A percentile compares a stretch with the other conserved stretches of the same genome.
Evolutionary conservation across 2,888 invertebrate species (phyloP).

Genomic region (Parochlus steinenii): DNA sequence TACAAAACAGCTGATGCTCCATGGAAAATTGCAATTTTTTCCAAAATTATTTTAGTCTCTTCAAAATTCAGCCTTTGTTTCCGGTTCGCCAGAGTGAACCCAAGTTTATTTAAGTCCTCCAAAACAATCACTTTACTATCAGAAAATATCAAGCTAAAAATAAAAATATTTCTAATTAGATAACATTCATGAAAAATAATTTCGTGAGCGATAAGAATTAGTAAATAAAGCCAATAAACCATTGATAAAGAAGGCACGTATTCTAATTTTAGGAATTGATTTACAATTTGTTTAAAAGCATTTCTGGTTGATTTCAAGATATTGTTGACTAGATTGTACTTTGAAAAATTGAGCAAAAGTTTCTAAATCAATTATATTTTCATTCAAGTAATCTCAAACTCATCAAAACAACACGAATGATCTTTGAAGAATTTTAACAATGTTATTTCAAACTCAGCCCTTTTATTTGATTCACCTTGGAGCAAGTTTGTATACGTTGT

Average conservation of each 20-base stretch:
- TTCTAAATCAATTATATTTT: not conserved
- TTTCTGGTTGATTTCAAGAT: too few species aligned
- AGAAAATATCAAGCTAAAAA: constrained; percentile 18
- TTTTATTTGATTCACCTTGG: too few species aligned
- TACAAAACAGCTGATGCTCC: constrained; percentile 34
- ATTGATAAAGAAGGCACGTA: not conserved
- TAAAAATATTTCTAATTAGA: constrained; percentile 5
- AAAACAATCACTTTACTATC: constrained; percentile 24
- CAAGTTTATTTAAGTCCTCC: constrained; percentile 34
- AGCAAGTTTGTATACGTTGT: constrained; percentile 19
- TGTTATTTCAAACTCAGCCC: too few species aligned
- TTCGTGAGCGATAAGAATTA: constrained; percentile 1
- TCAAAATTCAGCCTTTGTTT: constrained; percentile 32
- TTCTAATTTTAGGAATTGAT: too few species aligned
- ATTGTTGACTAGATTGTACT: too few species aligned
- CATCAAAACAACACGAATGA: too few species aligned
- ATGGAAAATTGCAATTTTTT: constrained; percentile 35
- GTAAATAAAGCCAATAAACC: not conserved
- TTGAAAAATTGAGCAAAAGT: too few species aligned
- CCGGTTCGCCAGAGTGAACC: constrained; percentile 33
- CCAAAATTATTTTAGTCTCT: constrained; percentile 31
- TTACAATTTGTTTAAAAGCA: too few species aligned
- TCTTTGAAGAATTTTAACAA: too few species aligned
- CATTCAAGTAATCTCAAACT: too few species aligned
- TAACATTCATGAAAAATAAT: constrained; percentile 4